Base-by-base conservation (phyloP, 2,888 invertebrate species). In the Tetramorium bicarinatum region DNA sequence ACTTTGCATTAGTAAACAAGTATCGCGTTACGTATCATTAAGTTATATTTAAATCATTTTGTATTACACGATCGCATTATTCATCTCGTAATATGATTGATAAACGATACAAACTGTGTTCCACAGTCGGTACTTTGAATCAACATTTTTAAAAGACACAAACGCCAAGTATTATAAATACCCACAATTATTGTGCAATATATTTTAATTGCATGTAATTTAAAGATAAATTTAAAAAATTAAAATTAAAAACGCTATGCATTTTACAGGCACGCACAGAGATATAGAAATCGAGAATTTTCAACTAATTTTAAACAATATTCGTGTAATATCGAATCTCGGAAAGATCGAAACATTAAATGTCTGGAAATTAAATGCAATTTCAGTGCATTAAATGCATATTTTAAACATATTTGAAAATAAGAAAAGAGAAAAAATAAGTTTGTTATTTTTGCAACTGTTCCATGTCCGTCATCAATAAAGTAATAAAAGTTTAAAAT, bases 1-100 rank as follows among this genome's bases (percentile, higher is more conserved):
- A n/a, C 47, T 71, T 59, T 2, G n/a, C 47, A 59, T 13, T 71
- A 71, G 71, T 79, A 59, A 54, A 56, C 25, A 79, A 72, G 79
- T 59, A 59, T 59, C 47, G 34, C 25, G 13, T 13, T 41, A 59
- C 41, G 52, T 52, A 52, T 76, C 44, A 34, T 59, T 34, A 56
- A 59, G 59, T 47, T 71, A 71, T 11, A 29, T 47, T 47, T n/a
- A 47, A 72, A 59, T 13, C 18, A 59, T 49, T 79, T 71, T 47
- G 34, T 18, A 18, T 47, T 47, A 59, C 13, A 59, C 44, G 38
- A 61, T 59, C 21, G 44, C 21, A 34, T 71, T 38, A 15, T 25
- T 47, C 13, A 21, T 59, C 21, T 59, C 56, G 21, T 66, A 66
- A 77, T 47, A 34, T 69, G 29, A 69, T 11, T 18, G 62, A 38